A percentile compares a stretch with the other conserved stretches of the same genome.
phyloP scores from a whole-genome alignment of 2,113 vertebrate species.

The Pedionomus torquatus region DNA sequence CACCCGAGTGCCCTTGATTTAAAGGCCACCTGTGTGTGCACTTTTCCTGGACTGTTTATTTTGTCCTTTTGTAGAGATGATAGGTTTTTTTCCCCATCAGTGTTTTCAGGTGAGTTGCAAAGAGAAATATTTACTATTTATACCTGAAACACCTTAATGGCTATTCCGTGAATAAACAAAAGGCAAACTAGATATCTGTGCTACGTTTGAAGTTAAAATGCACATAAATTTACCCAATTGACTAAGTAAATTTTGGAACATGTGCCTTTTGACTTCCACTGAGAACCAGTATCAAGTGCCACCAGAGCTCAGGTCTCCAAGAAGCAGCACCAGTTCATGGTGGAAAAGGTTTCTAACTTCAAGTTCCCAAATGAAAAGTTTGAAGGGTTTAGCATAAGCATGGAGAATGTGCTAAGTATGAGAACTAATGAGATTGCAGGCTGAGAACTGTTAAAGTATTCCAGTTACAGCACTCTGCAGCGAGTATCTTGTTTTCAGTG shows the following conservation, averaged over 20 bases:
- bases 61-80: neutral
- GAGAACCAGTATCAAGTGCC: neutral
- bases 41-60: neutral
- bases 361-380: neutral
- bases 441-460: neutral
- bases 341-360: neutral
- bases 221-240: neutral
- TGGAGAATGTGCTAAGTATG: neutral
- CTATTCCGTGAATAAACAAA: neutral
- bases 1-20: neutral
- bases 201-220: neutral
- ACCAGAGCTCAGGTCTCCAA: neutral
- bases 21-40: neutral
- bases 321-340: neutral
- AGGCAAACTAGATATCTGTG: neutral
- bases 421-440: conserved; percentile 19
- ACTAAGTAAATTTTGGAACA: neutral
- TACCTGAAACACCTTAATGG: neutral
- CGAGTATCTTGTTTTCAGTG: conserved; percentile 28
- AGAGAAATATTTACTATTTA: neutral
- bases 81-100: neutral
- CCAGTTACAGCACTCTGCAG: neutral
- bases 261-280: neutral
- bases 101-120: neutral
- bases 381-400: neutral